A percentile compares a stretch with the other conserved stretches of the same genome.
Conservation (phyloP, 2,888 invertebrate genomes). For the Lissonota sp. region DNA sequence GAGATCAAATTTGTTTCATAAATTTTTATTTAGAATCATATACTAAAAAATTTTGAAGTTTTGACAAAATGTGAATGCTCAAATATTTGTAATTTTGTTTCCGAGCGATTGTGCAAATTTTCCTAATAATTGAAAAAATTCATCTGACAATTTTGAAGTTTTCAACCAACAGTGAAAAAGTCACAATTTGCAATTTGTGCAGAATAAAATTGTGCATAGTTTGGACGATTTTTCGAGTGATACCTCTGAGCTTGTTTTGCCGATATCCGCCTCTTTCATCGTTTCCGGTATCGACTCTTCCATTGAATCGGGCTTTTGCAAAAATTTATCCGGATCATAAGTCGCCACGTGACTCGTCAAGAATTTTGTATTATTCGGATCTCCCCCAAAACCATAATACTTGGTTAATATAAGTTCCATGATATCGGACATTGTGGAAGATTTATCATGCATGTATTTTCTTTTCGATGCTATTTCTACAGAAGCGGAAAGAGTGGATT, state of each 20-base stretch:
- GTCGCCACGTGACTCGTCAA: constrained; percentile 67
- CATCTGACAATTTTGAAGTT: too few relatives aligned
- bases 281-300: constrained; percentile 47
- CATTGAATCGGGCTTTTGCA: constrained; percentile 52
- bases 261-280: constrained; percentile 24
- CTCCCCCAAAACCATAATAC: constrained; percentile 72
- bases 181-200: too few relatives aligned
- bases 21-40: too few relatives aligned
- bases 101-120: too few relatives aligned
- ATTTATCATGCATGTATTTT: neutral
- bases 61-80: too few relatives aligned
- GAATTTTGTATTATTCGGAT: constrained; percentile 51
- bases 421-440: constrained; percentile 68
- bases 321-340: constrained; percentile 48
- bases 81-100: too few relatives aligned
- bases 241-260: constrained; percentile 47
- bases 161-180: too few relatives aligned
- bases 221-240: neutral
- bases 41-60: too few relatives aligned
- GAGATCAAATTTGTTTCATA: too few relatives aligned
- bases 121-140: too few relatives aligned
- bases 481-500: constrained; percentile 35
- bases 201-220: too few relatives aligned
- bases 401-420: constrained; percentile 68
- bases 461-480: neutral